phyloP scores from a whole-genome alignment of 2,113 vertebrate species.

The Alectura lathami region DNA sequence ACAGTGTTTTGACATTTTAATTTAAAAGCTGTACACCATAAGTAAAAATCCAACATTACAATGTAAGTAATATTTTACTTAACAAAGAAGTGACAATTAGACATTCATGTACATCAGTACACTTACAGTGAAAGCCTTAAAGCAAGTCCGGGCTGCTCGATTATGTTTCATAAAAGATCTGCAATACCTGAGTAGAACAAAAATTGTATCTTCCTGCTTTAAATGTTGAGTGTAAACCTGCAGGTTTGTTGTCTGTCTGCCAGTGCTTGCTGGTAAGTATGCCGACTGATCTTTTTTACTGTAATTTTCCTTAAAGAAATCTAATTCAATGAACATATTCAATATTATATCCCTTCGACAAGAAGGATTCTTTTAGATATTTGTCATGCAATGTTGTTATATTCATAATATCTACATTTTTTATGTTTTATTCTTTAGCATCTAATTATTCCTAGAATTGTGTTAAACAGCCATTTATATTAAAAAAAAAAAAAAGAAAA shows the following conservation, averaged over 20 bases:
- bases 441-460: neutral
- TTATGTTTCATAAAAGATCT: neutral
- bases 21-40: neutral
- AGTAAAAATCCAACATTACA: neutral
- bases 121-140: neutral
- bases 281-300: neutral
- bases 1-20: neutral
- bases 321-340: neutral
- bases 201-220: neutral
- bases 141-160: neutral
- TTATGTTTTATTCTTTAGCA: neutral
- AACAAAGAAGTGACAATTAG: neutral
- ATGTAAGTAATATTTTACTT: neutral
- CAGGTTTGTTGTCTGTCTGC: neutral
- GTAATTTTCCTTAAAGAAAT: neutral
- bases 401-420: neutral
- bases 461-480: neutral
- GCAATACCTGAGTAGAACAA: neutral
- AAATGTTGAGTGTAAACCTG: neutral
- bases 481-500: neutral
- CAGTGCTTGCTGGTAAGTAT: neutral
- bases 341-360: neutral
- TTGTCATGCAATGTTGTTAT: neutral
- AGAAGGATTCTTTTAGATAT: neutral
- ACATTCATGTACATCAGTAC: neutral